Evolutionary conservation across 2,113 vertebrate species (phyloP), one percentile per base, ranked within the genome.

Genomic region (Leptocoma aspasia): DNA sequence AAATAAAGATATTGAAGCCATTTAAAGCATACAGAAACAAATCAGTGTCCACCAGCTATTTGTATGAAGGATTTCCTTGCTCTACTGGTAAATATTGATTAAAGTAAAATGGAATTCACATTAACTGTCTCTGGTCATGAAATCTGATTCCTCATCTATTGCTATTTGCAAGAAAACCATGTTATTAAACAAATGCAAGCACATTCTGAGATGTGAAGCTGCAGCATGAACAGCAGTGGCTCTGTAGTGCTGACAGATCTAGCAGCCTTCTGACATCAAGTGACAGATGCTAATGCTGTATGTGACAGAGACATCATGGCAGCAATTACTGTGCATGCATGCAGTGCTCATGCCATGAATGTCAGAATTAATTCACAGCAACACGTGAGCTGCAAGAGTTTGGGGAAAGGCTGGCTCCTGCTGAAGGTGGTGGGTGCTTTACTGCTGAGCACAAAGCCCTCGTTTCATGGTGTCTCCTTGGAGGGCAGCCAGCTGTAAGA

Each of bases 311-410:
- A 54, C 86, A 39, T 19, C 49, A 19, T 0, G 2, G 37, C 59
- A n/a, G 14, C 2, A 4, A 8, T 4, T 9, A 23, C 61, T 8
- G 28, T 4, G 23, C 3, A 7, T 1, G 18, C n/a, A 4, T 1
- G 14, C 45, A 33, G 23, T 0, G 33, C 44, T 77, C 54, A 2
- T 8, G 14, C 28, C 50, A 7, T 1, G 14, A 10, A 17, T 2
- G 5, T 3, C 31, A 37, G 23, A 11, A 35, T 27, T 31, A 50
- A 41, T 16, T 31, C 44, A 20, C 1, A 3, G 6, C 63, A 27
- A 41, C 42, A 10, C 0, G 0, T 1, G 24, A 66, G 52, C 66
- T 7, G 2, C 15, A 31, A 17, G 64, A 1, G 9, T 9, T 0
- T 24, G 17, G 39, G 31, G 72, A n/a, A 41, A 71, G 49, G 39